Evolutionary conservation across 2,797 vertebrate genomes (phyloP).

Genomic region (Smutsia gigantea): DNA sequence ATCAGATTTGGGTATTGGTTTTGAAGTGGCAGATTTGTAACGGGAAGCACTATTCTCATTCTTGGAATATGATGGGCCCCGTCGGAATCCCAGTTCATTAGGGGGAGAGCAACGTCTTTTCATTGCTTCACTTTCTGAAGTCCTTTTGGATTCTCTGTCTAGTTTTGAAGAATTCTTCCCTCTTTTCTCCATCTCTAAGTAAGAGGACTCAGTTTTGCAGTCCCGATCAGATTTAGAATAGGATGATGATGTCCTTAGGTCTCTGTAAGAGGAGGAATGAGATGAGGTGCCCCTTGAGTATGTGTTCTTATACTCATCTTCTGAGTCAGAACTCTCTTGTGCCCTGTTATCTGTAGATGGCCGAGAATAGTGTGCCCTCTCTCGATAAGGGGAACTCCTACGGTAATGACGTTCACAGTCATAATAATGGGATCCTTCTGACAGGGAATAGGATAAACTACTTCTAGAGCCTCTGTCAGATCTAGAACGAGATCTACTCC

Average conservation of each 20-base stretch:
- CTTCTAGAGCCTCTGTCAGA: conserved; percentile 93
- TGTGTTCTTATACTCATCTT: no score
- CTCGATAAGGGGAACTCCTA: conserved; percentile 94
- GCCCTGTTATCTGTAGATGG: no score
- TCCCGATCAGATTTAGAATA: no score
- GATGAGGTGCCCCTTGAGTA: conserved; percentile 85
- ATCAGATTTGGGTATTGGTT: conserved; percentile 88
- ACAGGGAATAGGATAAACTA: conserved; percentile 90
- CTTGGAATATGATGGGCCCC: no score
- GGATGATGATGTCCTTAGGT: conserved; percentile 86
- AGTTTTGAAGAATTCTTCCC: no score
- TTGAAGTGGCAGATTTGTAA: conserved; percentile 87
- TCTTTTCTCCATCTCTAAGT: no score
- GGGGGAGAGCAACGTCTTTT: no score
- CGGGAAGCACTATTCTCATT: conserved; percentile 90
- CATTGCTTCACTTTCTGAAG: no score
- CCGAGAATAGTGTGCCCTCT: conserved; percentile 92
- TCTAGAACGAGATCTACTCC: conserved; percentile 94
- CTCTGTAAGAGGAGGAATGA: conserved; percentile 93
- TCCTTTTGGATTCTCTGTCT: no score
- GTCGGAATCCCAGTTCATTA: no score
- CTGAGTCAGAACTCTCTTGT: no score
- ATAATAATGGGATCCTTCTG: conserved; percentile 96
- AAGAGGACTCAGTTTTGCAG: no score
- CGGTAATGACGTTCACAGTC: conserved; percentile 95